Evolutionary conservation across 2,888 invertebrate species (phyloP).

Genomic region (Drosophila merina): DNA sequence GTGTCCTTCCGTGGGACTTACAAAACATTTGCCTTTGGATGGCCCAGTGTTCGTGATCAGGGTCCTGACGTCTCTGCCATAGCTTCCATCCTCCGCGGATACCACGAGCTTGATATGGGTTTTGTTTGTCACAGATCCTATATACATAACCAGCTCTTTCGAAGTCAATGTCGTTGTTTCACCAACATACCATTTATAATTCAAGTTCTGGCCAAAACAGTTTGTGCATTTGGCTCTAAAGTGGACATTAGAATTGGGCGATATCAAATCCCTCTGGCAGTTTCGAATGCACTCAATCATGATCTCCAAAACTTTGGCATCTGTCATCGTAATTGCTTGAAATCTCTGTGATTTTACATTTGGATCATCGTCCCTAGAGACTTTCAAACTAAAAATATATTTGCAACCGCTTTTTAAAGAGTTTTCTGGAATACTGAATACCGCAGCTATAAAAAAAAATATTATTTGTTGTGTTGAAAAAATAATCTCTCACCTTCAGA

Average conservation of each 20-base stretch:
- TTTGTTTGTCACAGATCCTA: conserved; percentile 2
- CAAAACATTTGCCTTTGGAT: conserved; percentile 30
- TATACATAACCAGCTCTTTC: background rate
- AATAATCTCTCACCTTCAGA: conserved; percentile 32
- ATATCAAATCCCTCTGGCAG: conserved; percentile 32
- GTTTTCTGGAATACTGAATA: conserved; percentile 20
- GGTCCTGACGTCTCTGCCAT: conserved; percentile 4
- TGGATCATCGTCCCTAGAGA: conserved; percentile 48
- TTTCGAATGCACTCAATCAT: conserved; percentile 42
- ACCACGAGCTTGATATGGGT: conserved; percentile 8
- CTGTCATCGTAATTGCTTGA: conserved; percentile 37
- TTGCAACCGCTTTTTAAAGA: background rate
- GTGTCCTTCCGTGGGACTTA: conserved; percentile 31
- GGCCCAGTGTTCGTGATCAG: conserved; percentile 13
- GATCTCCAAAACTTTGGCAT: conserved; percentile 12
- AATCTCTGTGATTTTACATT: rapidly evolving
- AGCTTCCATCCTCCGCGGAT: background rate
- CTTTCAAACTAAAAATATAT: conserved; percentile 40
- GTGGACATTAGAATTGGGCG: conserved; percentile 18
- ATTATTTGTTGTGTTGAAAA: background rate
- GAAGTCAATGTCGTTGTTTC: background rate
- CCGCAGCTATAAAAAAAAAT: conserved; percentile 10
- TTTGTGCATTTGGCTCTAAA: conserved; percentile 33
- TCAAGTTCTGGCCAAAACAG: conserved; percentile 9
- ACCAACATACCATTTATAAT: conserved; percentile 45